These are phyloP conservation scores for Artibeus lituratus DNA, from an alignment of 2,797 vertebrate genomes.

Conservation along the genomic window DNA sequence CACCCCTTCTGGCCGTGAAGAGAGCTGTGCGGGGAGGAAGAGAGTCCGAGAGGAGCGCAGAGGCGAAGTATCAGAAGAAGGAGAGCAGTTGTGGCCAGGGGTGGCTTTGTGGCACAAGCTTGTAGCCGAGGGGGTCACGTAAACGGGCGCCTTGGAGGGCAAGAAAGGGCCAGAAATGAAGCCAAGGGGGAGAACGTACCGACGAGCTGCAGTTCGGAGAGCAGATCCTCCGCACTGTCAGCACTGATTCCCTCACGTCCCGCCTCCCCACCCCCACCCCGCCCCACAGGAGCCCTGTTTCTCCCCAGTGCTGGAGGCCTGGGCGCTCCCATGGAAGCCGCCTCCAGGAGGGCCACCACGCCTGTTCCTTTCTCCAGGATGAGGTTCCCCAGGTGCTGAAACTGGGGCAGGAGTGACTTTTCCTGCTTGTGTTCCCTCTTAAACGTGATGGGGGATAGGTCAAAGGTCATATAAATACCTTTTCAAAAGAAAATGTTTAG, in stretches of 20 bases:
- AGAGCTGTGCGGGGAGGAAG: neutral
- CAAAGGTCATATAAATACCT: slow-evolving; percentile 62
- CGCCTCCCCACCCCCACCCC: neutral
- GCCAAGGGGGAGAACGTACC: neutral
- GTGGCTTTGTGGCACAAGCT: neutral
- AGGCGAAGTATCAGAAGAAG: neutral
- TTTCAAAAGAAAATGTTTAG: neutral
- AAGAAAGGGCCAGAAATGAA: neutral
- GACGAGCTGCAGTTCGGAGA: neutral
- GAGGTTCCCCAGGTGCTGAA: neutral
- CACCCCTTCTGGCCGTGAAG: neutral
- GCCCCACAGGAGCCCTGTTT: neutral
- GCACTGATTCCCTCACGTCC: neutral
- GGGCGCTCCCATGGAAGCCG: neutral
- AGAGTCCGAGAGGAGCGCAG: neutral
- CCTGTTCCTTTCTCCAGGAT: neutral
- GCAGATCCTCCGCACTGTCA: neutral
- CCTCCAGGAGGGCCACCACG: neutral
- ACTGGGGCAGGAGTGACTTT: neutral
- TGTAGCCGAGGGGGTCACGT: neutral
- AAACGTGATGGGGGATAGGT: neutral
- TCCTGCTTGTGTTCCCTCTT: neutral
- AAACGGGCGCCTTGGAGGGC: neutral
- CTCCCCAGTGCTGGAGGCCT: neutral
- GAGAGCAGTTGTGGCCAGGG: neutral